Evolutionary conservation across 92 coral and sea anemone species (phyloP).

Genomic region (Epizoanthus stellaris): DNA sequence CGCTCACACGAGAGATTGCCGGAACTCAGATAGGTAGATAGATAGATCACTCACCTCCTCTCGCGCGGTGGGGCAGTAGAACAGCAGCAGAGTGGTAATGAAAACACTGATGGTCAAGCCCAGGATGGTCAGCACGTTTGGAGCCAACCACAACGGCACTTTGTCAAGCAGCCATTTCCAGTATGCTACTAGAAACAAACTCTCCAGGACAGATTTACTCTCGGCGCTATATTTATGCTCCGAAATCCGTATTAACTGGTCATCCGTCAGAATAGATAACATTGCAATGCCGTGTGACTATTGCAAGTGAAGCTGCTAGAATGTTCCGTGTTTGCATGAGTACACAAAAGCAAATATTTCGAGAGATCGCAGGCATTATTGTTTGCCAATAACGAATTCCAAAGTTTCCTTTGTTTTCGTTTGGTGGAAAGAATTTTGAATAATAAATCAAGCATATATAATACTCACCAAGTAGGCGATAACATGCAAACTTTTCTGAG

Average conservation of each 20-base stretch:
- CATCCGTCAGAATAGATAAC: neutral
- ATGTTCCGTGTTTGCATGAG: too few relatives aligned
- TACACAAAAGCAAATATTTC: too few relatives aligned
- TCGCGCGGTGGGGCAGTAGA: conserved; percentile 2
- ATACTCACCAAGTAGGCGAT: too few relatives aligned
- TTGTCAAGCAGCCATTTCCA: neutral
- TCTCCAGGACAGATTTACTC: neutral
- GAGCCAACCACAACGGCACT: neutral
- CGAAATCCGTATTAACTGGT: conserved; percentile 4
- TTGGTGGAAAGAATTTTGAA: too few relatives aligned
- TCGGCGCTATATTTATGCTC: neutral
- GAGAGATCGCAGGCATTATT: too few relatives aligned
- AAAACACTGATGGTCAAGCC: neutral
- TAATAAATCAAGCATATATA: too few relatives aligned
- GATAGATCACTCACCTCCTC: neutral
- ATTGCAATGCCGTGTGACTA: neutral
- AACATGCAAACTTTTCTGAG: too few relatives aligned
- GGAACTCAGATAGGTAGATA: too few relatives aligned
- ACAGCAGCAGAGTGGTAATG: neutral
- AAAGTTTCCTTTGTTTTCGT: too few relatives aligned
- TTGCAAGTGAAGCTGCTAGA: too few relatives aligned
- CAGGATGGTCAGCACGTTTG: conserved; percentile 1
- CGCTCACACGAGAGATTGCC: too few relatives aligned
- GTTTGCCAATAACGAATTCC: too few relatives aligned
- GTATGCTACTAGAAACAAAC: neutral